phyloP scores from a whole-genome alignment of 2,797 vertebrate genomes.

The Phrynocephalus forsythii region DNA sequence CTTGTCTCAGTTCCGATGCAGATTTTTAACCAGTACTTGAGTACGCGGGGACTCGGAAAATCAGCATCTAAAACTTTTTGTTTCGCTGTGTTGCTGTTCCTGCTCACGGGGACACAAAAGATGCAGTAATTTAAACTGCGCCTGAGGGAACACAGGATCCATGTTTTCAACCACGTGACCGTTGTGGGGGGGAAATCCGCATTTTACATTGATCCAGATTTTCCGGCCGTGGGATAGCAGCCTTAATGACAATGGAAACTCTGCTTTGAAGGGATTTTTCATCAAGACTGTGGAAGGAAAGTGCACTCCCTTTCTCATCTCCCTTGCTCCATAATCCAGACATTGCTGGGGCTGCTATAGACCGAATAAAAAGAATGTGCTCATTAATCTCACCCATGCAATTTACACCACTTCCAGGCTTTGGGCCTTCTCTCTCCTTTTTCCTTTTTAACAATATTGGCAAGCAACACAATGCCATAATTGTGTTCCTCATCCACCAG shows the following conservation, averaged over 20 bases:
- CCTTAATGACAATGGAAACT: not conserved
- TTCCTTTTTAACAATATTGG: not conserved
- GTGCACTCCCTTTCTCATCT: not conserved
- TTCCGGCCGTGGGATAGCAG: too few relatives aligned
- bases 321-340: not conserved
- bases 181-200: too few relatives aligned
- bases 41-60: too few relatives aligned
- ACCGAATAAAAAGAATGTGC: not conserved
- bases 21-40: too few relatives aligned
- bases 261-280: not conserved
- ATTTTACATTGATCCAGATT: too few relatives aligned
- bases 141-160: too few relatives aligned
- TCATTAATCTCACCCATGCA: not conserved
- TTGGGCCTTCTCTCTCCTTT: not conserved
- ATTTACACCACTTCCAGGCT: not conserved
- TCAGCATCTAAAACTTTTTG: too few relatives aligned
- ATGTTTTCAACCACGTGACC: too few relatives aligned
- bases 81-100: too few relatives aligned
- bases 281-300: not conserved
- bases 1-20: too few relatives aligned
- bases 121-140: too few relatives aligned
- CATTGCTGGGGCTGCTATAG: not conserved
- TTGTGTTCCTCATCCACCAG: constrained; percentile 27
- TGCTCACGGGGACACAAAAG: too few relatives aligned
- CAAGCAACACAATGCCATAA: not conserved